These are phyloP conservation scores for Bolinopsis microptera DNA, from an alignment of 37 sponge, comb jelly and placozoan species.

Conservation along the genomic window DNA sequence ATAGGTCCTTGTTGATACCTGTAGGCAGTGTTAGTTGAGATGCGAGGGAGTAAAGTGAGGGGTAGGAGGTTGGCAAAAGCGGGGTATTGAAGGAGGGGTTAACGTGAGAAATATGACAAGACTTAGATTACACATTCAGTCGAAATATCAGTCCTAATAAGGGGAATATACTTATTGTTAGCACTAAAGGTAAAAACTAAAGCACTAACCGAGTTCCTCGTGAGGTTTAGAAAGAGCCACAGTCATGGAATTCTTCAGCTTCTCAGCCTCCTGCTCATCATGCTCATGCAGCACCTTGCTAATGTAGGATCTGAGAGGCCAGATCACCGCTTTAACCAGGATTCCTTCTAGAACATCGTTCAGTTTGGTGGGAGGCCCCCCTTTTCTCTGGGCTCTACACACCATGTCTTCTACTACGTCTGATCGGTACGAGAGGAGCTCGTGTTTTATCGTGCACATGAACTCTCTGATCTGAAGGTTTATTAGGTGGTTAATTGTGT, in stretches of 20 bases:
- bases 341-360: conserved; percentile 60
- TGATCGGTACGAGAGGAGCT: background rate
- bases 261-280: background rate
- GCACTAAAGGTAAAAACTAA: too few species aligned
- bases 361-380: background rate
- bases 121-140: too few species aligned
- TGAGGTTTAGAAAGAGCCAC: conserved; percentile 23
- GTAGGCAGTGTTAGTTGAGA: background rate
- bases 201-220: conserved; percentile 28
- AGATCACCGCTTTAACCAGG: conserved; percentile 29
- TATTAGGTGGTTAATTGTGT: too few species aligned
- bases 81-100: too few species aligned
- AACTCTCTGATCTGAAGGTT: conserved; percentile 35
- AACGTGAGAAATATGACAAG: too few species aligned
- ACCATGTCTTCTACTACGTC: conserved; percentile 41
- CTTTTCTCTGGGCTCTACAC: background rate
- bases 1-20: conserved; percentile 55
- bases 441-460: conserved; percentile 49
- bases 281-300: conserved; percentile 2
- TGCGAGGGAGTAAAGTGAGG: background rate
- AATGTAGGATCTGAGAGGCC: conserved; percentile 25
- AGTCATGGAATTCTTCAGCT: conserved; percentile 32
- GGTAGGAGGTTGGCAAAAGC: too few species aligned
- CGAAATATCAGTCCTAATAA: too few species aligned
- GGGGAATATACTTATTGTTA: too few species aligned